Evolutionary conservation across 2,797 vertebrate genomes (phyloP), one percentile per base, ranked within the genome.

Genomic region (Spatula clypeata): DNA sequence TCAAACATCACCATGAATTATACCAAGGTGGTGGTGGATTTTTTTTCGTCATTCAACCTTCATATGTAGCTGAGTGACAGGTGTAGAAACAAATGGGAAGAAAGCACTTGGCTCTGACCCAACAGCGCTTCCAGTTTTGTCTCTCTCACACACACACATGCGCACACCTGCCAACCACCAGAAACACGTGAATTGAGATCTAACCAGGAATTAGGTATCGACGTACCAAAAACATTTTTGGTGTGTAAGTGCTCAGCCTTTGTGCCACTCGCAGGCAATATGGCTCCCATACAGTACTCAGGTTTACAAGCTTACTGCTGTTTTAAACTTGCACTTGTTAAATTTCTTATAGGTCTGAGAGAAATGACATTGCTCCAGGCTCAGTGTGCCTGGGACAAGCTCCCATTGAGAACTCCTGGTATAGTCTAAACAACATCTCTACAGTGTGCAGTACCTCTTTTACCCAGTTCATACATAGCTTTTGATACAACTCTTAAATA

Each of bases 301-400:
- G 45, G 88, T 94, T 86, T 91, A 81, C 62, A 96, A 94, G 70
- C 34, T 95, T 72, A 96, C 92, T 75, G 92, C 42, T 84, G 76
- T 87, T 76, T 86, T 74, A 69, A 95, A 86, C 84, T 49, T 57
- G 73, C 67, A 86, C 23, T 55, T 86, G 58, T 89, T 75, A 74
- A 81, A 76, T 55, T 81, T 87, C 86, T 93, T 34, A 14, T 16
- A 72, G 90, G 54, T 60, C 60, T 73, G 85, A 73, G 72, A 92
- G 81, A 86, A 75, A 0, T 11, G 57, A 74, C 27, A 70, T 20
- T 83, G 89, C 67, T 80, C 34, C 85, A 80, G 87, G 65, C 32
- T 20, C 5, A 4, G 1, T 0, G 32, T 71, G 76, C 61, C 79
- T 51, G 44, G 58, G 36, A 85, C 75, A 71, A 60, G 42, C 58